Evolutionary conservation across 2,113 vertebrate species (phyloP).

Genomic region (Burhinus oedicnemus): DNA sequence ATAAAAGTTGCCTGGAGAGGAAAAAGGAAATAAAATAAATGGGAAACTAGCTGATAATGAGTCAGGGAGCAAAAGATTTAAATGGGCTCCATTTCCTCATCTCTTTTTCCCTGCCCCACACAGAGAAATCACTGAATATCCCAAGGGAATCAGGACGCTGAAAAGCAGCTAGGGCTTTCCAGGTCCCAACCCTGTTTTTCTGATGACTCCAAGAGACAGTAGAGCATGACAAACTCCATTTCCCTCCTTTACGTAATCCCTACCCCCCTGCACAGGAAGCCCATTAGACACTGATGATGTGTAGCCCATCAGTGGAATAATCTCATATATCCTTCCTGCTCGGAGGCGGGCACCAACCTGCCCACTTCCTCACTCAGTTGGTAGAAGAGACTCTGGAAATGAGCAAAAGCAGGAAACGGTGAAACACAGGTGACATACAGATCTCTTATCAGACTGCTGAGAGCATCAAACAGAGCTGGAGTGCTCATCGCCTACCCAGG

Average conservation of each 20-base stretch:
- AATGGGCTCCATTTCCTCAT: neutral
- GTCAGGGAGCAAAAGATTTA: constrained; percentile 4
- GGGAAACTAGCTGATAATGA: neutral
- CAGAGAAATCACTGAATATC: neutral
- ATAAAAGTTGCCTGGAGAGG: neutral
- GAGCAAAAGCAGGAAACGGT: constrained; percentile 43
- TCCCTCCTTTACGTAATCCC: neutral
- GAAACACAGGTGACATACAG: neutral
- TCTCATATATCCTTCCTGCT: constrained; percentile 68
- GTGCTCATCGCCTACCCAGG: neutral
- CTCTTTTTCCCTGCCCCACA: neutral
- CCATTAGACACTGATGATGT: constrained; percentile 55
- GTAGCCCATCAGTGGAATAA: constrained; percentile 53
- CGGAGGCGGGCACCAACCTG: neutral
- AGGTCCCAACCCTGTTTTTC: neutral
- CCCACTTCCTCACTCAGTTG: neutral
- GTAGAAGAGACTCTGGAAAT: constrained; percentile 19
- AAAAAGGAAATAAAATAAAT: constrained; percentile 52
- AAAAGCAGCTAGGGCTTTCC: constrained; percentile 4
- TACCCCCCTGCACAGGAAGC: constrained; percentile 18
- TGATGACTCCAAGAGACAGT: neutral
- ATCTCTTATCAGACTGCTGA: neutral
- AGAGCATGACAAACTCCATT: constrained; percentile 53
- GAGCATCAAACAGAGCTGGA: neutral
- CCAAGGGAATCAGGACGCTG: neutral